Conservation (phyloP, 1,140 invertebrate species). For the Listronotus bonariensis region DNA sequence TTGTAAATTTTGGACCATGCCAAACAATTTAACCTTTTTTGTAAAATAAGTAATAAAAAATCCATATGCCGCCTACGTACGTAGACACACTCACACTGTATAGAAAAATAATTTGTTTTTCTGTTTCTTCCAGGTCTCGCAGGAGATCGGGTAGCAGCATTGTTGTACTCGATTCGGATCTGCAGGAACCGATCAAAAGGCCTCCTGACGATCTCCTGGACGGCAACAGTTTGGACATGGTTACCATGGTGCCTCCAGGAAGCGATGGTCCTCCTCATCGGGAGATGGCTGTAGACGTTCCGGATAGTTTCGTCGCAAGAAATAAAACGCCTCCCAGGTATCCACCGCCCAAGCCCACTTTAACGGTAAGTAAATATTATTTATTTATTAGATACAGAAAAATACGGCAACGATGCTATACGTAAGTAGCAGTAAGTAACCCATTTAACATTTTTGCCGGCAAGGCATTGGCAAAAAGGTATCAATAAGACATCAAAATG, state of each 20-base stretch:
- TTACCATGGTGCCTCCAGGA: constrained; percentile 72
- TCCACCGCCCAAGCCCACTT: constrained; percentile 71
- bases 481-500: too few species aligned
- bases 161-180: constrained; percentile 67
- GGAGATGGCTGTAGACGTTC: constrained; percentile 98
- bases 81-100: too few species aligned
- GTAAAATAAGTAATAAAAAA: too few species aligned
- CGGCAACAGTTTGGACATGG: constrained; percentile 56
- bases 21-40: too few species aligned
- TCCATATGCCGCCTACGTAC: too few species aligned
- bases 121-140: constrained; percentile 60
- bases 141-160: constrained; percentile 71
- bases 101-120: too few species aligned
- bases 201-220: constrained; percentile 53
- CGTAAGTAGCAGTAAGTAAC: too few species aligned
- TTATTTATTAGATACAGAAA: too few species aligned
- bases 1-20: too few species aligned
- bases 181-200: constrained; percentile 53
- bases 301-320: constrained; percentile 89
- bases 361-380: constrained; percentile 45
- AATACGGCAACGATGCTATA: too few species aligned
- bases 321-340: constrained; percentile 92
- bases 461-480: too few species aligned
- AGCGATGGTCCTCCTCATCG: constrained; percentile 79
- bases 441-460: too few species aligned